Conservation (phyloP, 2,888 invertebrate species). For the Deilephila porcellus region DNA sequence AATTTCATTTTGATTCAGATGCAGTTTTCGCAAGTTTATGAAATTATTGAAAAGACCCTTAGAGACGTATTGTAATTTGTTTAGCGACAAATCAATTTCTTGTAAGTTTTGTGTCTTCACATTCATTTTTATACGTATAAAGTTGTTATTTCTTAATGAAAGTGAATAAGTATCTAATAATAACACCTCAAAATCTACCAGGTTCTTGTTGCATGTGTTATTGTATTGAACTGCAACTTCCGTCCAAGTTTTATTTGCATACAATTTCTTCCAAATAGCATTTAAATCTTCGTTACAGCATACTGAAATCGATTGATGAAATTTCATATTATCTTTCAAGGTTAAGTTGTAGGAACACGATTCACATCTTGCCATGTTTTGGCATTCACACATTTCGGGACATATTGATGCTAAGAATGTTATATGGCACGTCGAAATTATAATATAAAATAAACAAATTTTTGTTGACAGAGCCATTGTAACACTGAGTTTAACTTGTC, state of each 20-base stretch:
- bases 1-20: conserved; percentile 88
- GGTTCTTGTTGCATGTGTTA: conserved; percentile 61
- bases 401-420: conserved; percentile 65
- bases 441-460: conserved; percentile 67
- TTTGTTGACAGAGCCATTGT: conserved; percentile 73
- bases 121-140: conserved; percentile 63
- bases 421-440: conserved; percentile 69
- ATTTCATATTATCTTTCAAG: conserved; percentile 63
- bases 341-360: conserved; percentile 72
- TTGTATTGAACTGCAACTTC: conserved; percentile 60
- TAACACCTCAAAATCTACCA: conserved; percentile 61
- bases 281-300: conserved; percentile 65
- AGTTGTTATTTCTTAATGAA: conserved; percentile 65
- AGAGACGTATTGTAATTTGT: conserved; percentile 81
- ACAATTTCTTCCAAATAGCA: conserved; percentile 56
- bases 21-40: conserved; percentile 85
- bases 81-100: conserved; percentile 86
- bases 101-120: conserved; percentile 72
- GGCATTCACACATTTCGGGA: conserved; percentile 63
- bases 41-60: conserved; percentile 84
- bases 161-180: conserved; percentile 65
- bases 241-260: conserved; percentile 66
- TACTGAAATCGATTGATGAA: conserved; percentile 53
- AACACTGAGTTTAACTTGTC: conserved; percentile 39
- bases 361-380: conserved; percentile 58